phyloP scores from a whole-genome alignment of 1,140 invertebrate genomes.

The Heliconius hermathena region DNA sequence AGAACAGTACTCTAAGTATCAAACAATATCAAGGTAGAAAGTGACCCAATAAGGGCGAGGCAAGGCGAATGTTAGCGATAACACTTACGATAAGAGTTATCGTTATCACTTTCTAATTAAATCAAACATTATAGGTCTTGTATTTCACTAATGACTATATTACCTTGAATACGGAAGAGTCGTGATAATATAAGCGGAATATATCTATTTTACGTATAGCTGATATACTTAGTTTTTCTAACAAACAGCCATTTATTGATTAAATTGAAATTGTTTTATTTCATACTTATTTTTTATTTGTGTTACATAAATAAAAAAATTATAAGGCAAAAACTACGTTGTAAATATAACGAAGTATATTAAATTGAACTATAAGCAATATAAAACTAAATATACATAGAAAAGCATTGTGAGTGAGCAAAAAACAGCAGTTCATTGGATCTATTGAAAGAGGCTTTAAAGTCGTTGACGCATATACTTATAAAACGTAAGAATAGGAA shows the following conservation, averaged over 20 bases:
- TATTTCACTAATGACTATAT: constrained; percentile 9
- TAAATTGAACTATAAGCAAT: neutral
- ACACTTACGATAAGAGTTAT: constrained; percentile 1
- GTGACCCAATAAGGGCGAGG: constrained; percentile 18
- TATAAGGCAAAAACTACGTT: neutral
- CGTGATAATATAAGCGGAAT: neutral
- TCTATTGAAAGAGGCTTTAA: constrained; percentile 18
- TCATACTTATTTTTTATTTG: neutral
- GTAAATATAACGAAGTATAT: neutral
- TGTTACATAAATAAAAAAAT: too few relatives aligned
- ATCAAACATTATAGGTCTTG: neutral
- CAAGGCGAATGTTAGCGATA: constrained; percentile 14
- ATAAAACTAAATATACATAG: neutral
- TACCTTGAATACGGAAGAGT: neutral
- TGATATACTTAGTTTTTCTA: too few relatives aligned
- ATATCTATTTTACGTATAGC: neutral
- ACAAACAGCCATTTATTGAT: too few relatives aligned
- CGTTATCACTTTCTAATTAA: constrained; percentile 14
- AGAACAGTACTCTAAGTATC: constrained; percentile 4
- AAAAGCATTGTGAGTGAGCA: neutral
- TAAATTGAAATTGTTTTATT: too few relatives aligned
- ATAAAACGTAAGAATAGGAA: constrained; percentile 12
- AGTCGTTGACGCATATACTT: constrained; percentile 21
- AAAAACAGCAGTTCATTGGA: constrained; percentile 15
- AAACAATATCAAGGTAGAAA: constrained; percentile 7